phyloP scores from a whole-genome alignment of 2,113 vertebrate species.

The Oryzias javanicus region DNA sequence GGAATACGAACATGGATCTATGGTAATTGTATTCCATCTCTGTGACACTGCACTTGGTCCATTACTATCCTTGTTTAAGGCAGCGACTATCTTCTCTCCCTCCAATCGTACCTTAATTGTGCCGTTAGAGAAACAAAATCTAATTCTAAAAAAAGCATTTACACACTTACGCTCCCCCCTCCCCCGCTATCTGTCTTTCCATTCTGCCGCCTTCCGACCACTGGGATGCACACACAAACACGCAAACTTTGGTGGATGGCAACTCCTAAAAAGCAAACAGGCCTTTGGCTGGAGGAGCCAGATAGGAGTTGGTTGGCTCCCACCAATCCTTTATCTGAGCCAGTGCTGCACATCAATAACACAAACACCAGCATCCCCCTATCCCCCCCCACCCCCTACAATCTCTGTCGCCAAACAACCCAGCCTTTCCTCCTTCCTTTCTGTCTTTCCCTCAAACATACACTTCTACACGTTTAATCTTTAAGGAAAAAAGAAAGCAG shows the following conservation, averaged over 20 bases:
- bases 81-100: slow-evolving; percentile 19
- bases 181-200: slow-evolving; percentile 15
- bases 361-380: slow-evolving; percentile 43
- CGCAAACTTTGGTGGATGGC: slow-evolving; percentile 54
- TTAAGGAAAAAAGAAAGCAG: slow-evolving; percentile 68
- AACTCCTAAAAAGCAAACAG: slow-evolving; percentile 71
- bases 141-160: slow-evolving; percentile 71
- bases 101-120: slow-evolving; percentile 63
- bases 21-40: slow-evolving; percentile 75
- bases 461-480: slow-evolving; percentile 73
- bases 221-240: slow-evolving; percentile 14
- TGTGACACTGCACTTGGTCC: slow-evolving; percentile 58
- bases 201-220: slow-evolving; percentile 13
- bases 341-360: slow-evolving; percentile 75
- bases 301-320: slow-evolving; percentile 73
- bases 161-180: slow-evolving; percentile 33
- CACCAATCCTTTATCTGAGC: slow-evolving; percentile 76
- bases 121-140: slow-evolving; percentile 69
- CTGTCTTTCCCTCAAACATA: slow-evolving; percentile 47
- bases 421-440: not conserved
- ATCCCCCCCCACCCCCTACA: slow-evolving; percentile 46
- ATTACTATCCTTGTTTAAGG: slow-evolving; percentile 61
- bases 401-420: slow-evolving; percentile 5
- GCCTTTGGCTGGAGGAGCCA: slow-evolving; percentile 71
- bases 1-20: slow-evolving; percentile 74